phyloP scores from a whole-genome alignment of 2,888 invertebrate species.

The Drosophila tanythrix region DNA sequence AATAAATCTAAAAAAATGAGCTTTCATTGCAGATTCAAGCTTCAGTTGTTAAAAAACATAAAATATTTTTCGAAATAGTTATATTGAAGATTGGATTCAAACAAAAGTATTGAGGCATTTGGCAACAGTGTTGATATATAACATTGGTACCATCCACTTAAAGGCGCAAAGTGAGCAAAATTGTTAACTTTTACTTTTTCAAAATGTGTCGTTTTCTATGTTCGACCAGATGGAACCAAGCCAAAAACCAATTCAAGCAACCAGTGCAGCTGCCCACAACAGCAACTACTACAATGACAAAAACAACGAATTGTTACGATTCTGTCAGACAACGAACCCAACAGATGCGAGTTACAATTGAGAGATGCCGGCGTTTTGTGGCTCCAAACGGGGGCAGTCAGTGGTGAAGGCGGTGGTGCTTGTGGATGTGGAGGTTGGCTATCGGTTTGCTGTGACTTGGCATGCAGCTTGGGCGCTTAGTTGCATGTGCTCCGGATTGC shows the following conservation, averaged over 20 bases:
- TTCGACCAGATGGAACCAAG: conserved; percentile 73
- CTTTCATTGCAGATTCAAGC: neutral
- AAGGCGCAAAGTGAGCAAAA: conserved; percentile 39
- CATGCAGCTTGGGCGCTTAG: conserved; percentile 65
- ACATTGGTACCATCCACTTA: conserved; percentile 26
- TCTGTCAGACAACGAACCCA: conserved; percentile 68
- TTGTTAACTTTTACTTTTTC: conserved; percentile 72
- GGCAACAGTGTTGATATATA: conserved; percentile 11
- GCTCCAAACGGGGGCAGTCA: conserved; percentile 20
- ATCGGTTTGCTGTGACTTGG: conserved; percentile 41
- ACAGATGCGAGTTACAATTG: conserved; percentile 60
- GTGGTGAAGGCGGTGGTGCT: conserved; percentile 26
- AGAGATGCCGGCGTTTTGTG: conserved; percentile 45
- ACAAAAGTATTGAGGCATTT: conserved; percentile 2
- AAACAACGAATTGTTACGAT: conserved; percentile 60
- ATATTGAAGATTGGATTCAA: neutral
- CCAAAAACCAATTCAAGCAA: conserved; percentile 50
- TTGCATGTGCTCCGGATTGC: conserved; percentile 69
- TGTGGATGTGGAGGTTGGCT: conserved; percentile 18
- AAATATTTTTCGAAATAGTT: conserved; percentile 6
- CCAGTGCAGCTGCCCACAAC: conserved; percentile 63
- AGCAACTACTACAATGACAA: conserved; percentile 22
- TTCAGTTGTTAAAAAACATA: neutral
- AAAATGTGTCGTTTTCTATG: conserved; percentile 72
- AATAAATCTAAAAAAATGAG: neutral